A percentile compares a stretch with the other conserved stretches of the same genome.
Conservation (phyloP, 2,888 invertebrate species). For the Pristionchus fissidentatus region DNA sequence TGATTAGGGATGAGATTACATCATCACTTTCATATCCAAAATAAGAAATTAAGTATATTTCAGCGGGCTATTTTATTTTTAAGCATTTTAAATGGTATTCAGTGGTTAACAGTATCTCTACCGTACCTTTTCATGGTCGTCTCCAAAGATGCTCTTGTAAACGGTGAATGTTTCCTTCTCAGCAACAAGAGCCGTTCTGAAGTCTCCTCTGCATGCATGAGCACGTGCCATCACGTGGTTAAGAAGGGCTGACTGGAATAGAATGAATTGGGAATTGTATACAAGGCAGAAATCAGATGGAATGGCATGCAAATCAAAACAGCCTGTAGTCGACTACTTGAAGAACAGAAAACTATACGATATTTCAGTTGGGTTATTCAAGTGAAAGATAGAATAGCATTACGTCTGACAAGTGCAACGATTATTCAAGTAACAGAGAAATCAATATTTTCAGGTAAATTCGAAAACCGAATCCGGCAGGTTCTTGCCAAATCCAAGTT, state of each 20-base stretch:
- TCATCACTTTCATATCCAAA: too few species aligned
- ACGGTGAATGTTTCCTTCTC: slow-evolving; percentile 98
- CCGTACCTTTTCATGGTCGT: slow-evolving; percentile 53
- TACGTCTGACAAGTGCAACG: not conserved
- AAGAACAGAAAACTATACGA: not conserved
- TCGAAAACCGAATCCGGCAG: too few species aligned
- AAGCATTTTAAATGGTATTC: not conserved
- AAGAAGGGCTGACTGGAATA: slow-evolving; percentile 91
- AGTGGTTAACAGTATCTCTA: not conserved
- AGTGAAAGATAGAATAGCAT: not conserved
- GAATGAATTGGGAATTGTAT: not conserved
- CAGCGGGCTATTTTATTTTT: not conserved
- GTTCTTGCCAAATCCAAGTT: not conserved
- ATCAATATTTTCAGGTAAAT: too few species aligned
- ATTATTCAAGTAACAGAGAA: too few species aligned
- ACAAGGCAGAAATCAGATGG: not conserved
- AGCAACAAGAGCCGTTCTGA: slow-evolving; percentile 89
- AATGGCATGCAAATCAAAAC: not conserved
- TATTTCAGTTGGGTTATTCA: not conserved
- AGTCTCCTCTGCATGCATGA: slow-evolving; percentile 95
- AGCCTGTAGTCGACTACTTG: not conserved
- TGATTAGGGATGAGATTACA: slow-evolving; percentile 47
- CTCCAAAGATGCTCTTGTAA: slow-evolving; percentile 84
- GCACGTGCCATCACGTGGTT: slow-evolving; percentile 95
- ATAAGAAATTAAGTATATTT: not conserved